These are phyloP conservation scores for Sciaenops ocellatus DNA, from an alignment of 2,797 vertebrate species.

Conservation along the genomic window DNA sequence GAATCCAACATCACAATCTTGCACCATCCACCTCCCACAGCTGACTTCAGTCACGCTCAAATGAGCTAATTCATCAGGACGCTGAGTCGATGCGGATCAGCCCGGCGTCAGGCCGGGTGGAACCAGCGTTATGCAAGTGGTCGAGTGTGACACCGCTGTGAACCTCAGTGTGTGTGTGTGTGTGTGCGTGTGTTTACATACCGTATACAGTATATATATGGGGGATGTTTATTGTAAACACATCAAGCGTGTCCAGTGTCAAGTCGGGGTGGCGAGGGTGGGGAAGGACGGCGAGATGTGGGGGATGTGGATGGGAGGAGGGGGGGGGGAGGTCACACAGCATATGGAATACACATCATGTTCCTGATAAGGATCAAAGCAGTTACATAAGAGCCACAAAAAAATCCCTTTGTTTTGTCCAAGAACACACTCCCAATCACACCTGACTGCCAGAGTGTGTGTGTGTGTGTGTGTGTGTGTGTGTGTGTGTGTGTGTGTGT, in stretches of 20 bases:
- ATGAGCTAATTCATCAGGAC: constrained; percentile 24
- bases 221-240: constrained; percentile 52
- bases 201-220: constrained; percentile 12
- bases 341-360: constrained; percentile 79
- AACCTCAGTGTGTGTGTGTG: constrained; percentile 7
- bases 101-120: background rate
- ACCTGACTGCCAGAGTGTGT: constrained; percentile 8
- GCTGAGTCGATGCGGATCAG: background rate
- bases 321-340: constrained; percentile 62
- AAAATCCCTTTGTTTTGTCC: constrained; percentile 77
- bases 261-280: background rate
- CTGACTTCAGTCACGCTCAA: background rate
- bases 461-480: constrained; percentile 12
- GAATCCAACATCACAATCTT: background rate
- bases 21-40: background rate
- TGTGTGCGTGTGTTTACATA: constrained; percentile 15
- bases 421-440: constrained; percentile 72
- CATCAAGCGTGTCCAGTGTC: background rate
- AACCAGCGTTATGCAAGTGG: constrained; percentile 15
- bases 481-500: constrained; percentile 1
- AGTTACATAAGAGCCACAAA: constrained; percentile 76
- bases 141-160: background rate
- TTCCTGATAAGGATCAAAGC: constrained; percentile 78
- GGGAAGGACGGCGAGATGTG: constrained; percentile 4
- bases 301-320: constrained; percentile 32